Base-by-base conservation (phyloP, 2,888 invertebrate genomes). In the Xestia ashworthii region DNA sequence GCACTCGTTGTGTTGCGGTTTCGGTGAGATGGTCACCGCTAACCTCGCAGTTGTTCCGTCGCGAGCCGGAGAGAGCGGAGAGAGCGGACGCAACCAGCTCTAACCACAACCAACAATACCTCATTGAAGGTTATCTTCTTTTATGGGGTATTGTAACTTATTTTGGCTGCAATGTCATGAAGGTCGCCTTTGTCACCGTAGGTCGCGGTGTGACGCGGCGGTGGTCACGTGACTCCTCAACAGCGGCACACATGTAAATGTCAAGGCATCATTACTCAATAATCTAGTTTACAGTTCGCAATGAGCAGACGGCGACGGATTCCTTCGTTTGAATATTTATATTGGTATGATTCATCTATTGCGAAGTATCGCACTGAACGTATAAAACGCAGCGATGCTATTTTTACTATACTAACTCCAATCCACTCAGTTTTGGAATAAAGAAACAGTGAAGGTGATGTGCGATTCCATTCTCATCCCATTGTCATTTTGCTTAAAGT, bases 191-290 rank as follows among this genome's bases (percentile, higher is more conserved):
- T 14, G 41, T n/a, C n/a, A n/a, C 32, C n/a, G 64, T 5, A 14
- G 3, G 19, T 5, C 9, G 44, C 50, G 25, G 55, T 25, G n/a
- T n/a, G 70, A 12, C 6, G 48, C 8, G 38, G 46, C 22, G 50
- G 2, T 32, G n/a, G 22, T 62, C 81, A 64, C 67, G 71, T 62
- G 71, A 38, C 70, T 48, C 25, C 48, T 25, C n/a, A 1, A 32
- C 55, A 62, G 53, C 62, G 60, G 53, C 66, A 66, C 78, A 64
- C 73, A 64, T 11, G 62, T 64, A 82, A 88, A 88, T 80, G 88
- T 80, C 88, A 87, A 82, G 88, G 86, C 67, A 72, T 72, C 69
- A 44, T 80, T 72, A 76, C 81, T 55, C 67, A 80, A 83, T 58
- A 65, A 64, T 70, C 70, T 71, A 76, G 73, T 76, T 72, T 62